Evolutionary conservation across 2,888 invertebrate species (phyloP), one percentile per base, ranked within the genome.

Genomic region (Lissonota sp.): DNA sequence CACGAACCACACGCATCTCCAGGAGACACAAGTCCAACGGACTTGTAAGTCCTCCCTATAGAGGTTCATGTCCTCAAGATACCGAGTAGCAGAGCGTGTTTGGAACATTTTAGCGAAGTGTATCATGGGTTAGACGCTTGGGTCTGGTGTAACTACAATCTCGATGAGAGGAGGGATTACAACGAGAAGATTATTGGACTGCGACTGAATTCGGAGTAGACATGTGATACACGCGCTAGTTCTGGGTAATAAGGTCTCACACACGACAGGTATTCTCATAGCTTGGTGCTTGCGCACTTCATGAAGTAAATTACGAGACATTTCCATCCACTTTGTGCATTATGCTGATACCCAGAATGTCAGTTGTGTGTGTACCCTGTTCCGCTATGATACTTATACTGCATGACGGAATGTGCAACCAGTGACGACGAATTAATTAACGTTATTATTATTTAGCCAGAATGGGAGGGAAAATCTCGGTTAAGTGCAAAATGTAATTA

Each of bases 111-210:
- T 40, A 37, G 14, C 44, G 37, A 10, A 51, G 44, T 4, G 63
- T 26, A 26, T 26, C 26, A 26, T 26, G 26, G 44, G 44, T 39
- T 49, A 60, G 60, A 40, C 6, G 37, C n/a, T 62, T 37, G 37
- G 40, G 10, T 40, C 39, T 26, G 12, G 14, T 55, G 26, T 42
- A 42, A 16, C 26, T 40, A 62, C 62, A 49, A 73, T 63, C 60
- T 72, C 58, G 49, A 74, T 64, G 74, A 74, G 64, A 72, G 44
- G 60, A 71, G 58, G 71, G 53, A 72, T 58, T 46, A 26, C 26
- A 2, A 3, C 42, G 12, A 40, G 51, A 57, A 51, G 42, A 16
- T 60, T 71, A 26, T 26, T 26, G 26, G 26, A 26, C 26, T 3
- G 26, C 1, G 26, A 26, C 26, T 26, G 26, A 26, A 26, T 26